phyloP scores from a whole-genome alignment of 1,140 invertebrate species.

The Rhagoletis zephyria region DNA sequence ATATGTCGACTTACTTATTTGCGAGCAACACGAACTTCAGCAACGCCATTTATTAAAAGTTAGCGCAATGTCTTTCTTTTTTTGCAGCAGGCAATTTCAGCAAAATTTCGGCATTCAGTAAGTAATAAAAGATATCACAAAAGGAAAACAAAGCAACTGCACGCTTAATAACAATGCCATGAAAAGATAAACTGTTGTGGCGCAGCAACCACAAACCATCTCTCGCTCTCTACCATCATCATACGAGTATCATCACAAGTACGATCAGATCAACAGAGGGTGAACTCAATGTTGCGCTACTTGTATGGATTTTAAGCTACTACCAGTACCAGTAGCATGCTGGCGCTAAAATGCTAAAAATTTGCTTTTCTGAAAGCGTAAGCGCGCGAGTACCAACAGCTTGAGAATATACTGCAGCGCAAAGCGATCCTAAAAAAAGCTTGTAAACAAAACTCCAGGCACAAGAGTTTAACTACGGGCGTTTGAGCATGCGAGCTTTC shows the following conservation, averaged over 20 bases:
- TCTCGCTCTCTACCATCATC: neutral
- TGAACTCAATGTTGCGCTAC: neutral
- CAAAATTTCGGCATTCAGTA: neutral
- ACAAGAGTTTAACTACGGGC: neutral
- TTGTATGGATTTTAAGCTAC: neutral
- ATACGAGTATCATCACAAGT: neutral
- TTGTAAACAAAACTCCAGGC: too few relatives aligned
- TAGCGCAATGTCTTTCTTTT: too few relatives aligned
- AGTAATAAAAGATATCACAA: neutral
- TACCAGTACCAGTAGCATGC: neutral
- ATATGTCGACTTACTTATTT: neutral
- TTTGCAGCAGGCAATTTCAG: neutral
- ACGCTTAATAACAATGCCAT: neutral
- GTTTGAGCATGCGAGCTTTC: neutral
- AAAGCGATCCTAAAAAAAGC: too few relatives aligned
- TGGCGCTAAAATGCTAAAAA: neutral
- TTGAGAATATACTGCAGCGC: neutral
- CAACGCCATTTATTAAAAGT: neutral
- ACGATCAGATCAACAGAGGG: neutral
- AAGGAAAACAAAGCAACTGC: neutral
- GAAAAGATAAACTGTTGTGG: neutral
- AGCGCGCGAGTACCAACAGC: neutral
- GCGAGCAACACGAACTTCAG: neutral
- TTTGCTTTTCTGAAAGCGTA: neutral
- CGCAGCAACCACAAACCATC: neutral